phyloP scores from a whole-genome alignment of 2,888 invertebrate genomes.

The Scotopteryx bipunctaria region DNA sequence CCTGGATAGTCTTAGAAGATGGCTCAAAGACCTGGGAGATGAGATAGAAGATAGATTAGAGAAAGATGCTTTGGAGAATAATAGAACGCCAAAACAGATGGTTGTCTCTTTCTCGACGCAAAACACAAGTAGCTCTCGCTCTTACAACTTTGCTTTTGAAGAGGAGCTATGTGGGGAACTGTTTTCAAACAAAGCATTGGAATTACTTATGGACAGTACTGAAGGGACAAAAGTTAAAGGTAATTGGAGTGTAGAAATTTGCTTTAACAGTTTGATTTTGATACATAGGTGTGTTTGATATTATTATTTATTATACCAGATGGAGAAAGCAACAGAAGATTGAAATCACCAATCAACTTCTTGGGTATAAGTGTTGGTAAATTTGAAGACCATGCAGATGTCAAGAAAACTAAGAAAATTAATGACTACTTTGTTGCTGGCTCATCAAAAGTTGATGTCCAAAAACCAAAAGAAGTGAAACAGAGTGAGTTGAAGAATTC shows the following conservation, averaged over 20 bases:
- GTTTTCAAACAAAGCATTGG: slow-evolving; percentile 86
- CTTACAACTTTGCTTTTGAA: slow-evolving; percentile 81
- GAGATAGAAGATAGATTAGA: slow-evolving; percentile 93
- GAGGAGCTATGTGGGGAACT: slow-evolving; percentile 86
- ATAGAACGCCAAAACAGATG: slow-evolving; percentile 90
- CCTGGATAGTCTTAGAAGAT: slow-evolving; percentile 87
- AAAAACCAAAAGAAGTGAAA: slow-evolving; percentile 41
- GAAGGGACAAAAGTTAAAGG: slow-evolving; percentile 69
- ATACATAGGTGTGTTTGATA: neutral
- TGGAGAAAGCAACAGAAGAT: slow-evolving; percentile 59
- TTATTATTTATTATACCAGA: slow-evolving; percentile 55
- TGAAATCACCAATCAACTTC: slow-evolving; percentile 85
- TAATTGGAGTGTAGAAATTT: slow-evolving; percentile 27
- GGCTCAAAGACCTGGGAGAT: slow-evolving; percentile 90
- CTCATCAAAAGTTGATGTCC: slow-evolving; percentile 50
- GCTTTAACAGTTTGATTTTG: neutral
- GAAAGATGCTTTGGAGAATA: slow-evolving; percentile 91
- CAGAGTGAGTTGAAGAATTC: slow-evolving; percentile 32
- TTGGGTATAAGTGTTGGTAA: slow-evolving; percentile 91
- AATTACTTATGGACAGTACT: slow-evolving; percentile 86
- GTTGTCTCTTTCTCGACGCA: slow-evolving; percentile 88
- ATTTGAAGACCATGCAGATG: slow-evolving; percentile 85
- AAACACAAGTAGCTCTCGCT: slow-evolving; percentile 86
- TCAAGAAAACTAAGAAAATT: slow-evolving; percentile 81
- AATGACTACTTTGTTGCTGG: slow-evolving; percentile 82